phyloP scores from a whole-genome alignment of 2,797 vertebrate genomes.

The Brachyalestes nurse region DNA sequence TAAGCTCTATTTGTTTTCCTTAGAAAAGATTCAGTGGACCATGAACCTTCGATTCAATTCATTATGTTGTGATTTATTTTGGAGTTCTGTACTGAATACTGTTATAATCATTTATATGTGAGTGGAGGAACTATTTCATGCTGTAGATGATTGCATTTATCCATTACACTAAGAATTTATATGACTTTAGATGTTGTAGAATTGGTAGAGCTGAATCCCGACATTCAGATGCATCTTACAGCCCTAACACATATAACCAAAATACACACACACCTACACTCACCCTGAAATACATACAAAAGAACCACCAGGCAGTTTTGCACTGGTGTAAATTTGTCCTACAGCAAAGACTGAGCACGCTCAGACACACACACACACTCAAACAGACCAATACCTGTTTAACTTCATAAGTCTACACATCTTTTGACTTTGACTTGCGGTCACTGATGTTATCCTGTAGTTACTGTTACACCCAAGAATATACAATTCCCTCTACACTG shows the following conservation, averaged over 20 bases:
- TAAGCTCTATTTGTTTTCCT: no score
- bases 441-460: constrained; percentile 8
- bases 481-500: no score
- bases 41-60: no score
- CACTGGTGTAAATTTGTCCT: background rate
- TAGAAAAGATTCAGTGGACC: no score
- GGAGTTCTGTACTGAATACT: no score
- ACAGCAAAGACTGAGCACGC: background rate
- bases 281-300: background rate
- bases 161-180: no score
- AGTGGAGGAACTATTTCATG: no score
- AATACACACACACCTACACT: background rate
- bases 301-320: background rate
- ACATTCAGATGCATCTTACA: background rate
- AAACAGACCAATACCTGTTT: constrained; percentile 9
- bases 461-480: background rate
- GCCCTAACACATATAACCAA: background rate
- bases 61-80: no score
- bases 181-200: no score
- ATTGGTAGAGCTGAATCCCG: no score
- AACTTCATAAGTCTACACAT: background rate
- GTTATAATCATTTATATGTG: no score
- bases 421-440: background rate
- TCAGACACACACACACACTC: background rate
- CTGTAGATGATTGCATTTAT: no score